Conservation (phyloP, 2,888 invertebrate genomes). For the Euspilapteryx auroguttella region DNA sequence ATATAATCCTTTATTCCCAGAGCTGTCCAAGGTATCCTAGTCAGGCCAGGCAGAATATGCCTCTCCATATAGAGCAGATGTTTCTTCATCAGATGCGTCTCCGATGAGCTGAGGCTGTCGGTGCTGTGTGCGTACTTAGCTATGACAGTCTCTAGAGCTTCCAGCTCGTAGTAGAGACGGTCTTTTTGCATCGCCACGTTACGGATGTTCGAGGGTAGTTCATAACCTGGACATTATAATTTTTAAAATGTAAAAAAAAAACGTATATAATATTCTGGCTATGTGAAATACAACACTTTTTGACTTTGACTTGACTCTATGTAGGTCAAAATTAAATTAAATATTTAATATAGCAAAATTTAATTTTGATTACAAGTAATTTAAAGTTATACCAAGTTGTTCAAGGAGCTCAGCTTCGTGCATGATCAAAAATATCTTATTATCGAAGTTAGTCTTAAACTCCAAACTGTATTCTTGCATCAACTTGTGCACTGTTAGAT, state of each 20-base stretch:
- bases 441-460: conserved; percentile 69
- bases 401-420: conserved; percentile 77
- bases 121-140: conserved; percentile 67
- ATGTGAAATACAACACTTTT: too few species aligned
- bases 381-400: conserved; percentile 66
- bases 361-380: too few species aligned
- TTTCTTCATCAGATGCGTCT: conserved; percentile 70
- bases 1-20: conserved; percentile 77
- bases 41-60: conserved; percentile 77
- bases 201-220: conserved; percentile 46
- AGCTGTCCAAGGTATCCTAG: conserved; percentile 84
- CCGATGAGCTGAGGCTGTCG: conserved; percentile 68
- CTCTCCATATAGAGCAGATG: conserved; percentile 73
- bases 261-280: too few species aligned
- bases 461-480: conserved; percentile 68
- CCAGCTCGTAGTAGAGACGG: conserved; percentile 66
- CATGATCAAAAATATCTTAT: conserved; percentile 67
- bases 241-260: too few species aligned
- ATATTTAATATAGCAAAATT: too few species aligned
- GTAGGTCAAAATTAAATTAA: too few species aligned
- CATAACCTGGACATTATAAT: conserved; percentile 18
- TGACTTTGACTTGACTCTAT: too few species aligned
- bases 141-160: conserved; percentile 62
- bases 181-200: conserved; percentile 65
- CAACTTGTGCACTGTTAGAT: conserved; percentile 67